Base-by-base conservation (phyloP, 2,888 invertebrate species). In the Gandaritis pyraliata region DNA sequence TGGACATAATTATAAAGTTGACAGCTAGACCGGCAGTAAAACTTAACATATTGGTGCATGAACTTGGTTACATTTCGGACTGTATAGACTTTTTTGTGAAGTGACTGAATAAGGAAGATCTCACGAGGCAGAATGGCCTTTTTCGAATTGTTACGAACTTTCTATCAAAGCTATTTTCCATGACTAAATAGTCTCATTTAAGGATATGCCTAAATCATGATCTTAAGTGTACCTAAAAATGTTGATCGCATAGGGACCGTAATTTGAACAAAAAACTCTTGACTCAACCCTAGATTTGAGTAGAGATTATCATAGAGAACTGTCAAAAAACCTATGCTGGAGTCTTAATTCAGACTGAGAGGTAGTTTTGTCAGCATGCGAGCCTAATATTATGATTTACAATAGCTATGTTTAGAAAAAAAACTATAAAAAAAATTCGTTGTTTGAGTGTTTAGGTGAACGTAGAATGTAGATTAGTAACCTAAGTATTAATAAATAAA, bases 101-200 rank as follows among this genome's bases (percentile, higher is more conserved):
- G 61, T 71, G 75, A 78, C 77, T 78, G 85, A 83, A 64, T 70
- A 76, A 76, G 58, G 63, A 72, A 74, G 85, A 85, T 85, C 85
- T 85, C 85, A 68, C n/a, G 11, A 16, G 82, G 80, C 80, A 64
- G 62, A 68, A 49, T 61, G 76, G 78, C 77, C 81, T 82, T 80
- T 66, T 67, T 69, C 56, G 47, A 68, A 72, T 63, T 71, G 68
- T 59, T 66, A 63, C 54, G 64, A 61, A 48, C 61, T 70, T 68
- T 36, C 3, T 49, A 12, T 64, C 64, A 71, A 61, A 70, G 61
- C 60, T 72, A 64, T 64, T 64, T 66, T 58, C 11, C 23, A 58
- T 58, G 46, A 53, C 49, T 30, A 12, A 10, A 6, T 38, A 4
- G n/a, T 12, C 49, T 36, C 15, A 16, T 12, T 33, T 49, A 36